Evolutionary conservation across 2,888 invertebrate genomes (phyloP).

Genomic region (Metallyticus violacea): DNA sequence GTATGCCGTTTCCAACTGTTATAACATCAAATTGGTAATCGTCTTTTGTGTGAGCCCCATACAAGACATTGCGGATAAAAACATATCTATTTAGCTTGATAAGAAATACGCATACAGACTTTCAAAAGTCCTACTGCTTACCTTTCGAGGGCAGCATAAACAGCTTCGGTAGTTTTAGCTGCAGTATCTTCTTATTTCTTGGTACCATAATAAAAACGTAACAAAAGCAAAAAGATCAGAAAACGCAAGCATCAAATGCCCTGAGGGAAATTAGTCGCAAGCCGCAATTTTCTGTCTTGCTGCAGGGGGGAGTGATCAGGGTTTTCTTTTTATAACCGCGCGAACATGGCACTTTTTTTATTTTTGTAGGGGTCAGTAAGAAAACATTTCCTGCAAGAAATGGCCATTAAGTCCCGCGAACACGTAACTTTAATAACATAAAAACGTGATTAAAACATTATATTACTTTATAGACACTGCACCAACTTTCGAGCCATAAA

Average conservation of each 20-base stretch:
- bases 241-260: background rate
- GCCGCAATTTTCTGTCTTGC: background rate
- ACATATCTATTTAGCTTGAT: too few species aligned
- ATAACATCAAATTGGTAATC: too few species aligned
- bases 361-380: background rate
- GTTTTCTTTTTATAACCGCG: background rate
- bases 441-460: background rate
- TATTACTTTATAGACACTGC: background rate
- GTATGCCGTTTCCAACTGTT: too few species aligned
- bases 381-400: too few species aligned
- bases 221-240: background rate
- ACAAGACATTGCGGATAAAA: too few species aligned
- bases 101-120: too few species aligned
- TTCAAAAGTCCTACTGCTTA: too few species aligned
- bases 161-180: background rate
- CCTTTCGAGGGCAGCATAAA: background rate
- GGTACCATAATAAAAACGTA: background rate
- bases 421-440: background rate
- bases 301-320: background rate
- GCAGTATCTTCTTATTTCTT: background rate
- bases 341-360: background rate
- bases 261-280: background rate
- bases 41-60: too few species aligned
- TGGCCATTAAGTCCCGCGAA: background rate
- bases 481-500: background rate